Base-by-base conservation (phyloP, 1,140 invertebrate genomes). In the Microvelia longipes region DNA sequence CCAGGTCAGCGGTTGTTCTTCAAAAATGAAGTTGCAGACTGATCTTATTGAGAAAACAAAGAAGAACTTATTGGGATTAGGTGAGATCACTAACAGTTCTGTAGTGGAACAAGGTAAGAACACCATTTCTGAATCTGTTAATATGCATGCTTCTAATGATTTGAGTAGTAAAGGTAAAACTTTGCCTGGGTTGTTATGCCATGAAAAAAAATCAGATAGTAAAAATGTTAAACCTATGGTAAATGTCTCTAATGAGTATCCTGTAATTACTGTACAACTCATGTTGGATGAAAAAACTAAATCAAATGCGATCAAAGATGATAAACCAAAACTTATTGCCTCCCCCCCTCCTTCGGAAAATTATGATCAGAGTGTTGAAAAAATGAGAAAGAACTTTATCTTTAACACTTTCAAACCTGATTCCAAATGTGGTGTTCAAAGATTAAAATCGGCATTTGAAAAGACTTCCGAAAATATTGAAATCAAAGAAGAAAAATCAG, bases 301-400 rank as follows among this genome's bases (percentile, higher is more conserved):
- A 19, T 5, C 5, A 11, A 5, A 5, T 19, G 35, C 35, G 5
- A 5, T 11, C 5, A 19, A 50, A 19, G 35, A 50, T 50, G 35
- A 11, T 19, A 50, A 50, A 50, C 35, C 35, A 50, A 50, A 50
- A 50, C n/a, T n/a, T n/a, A n/a, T n/a, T n/a, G n/a, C n/a, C n/a
- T 11, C 35, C 35, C 35, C 35, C 35, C 35, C 35, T 50, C 35
- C 35, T 50, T 11, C 35, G 19, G 19, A 50, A 11, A 50, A 5
- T 50, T 64, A 64, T 24, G 62, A 64, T 13, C 5, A 64, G 2
- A 64, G 11, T 26, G 25, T 64, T 25, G 62, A 64, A 26, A 64
- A 64, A 26, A 64, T 64, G 62, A 64, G 62, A 24, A 64, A 64
- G 24, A 64, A 64, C 2, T 64, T 64, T 64, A 26, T 64, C 15